Base-by-base conservation (phyloP, 2,113 vertebrate species). In the Ascaphus truei region DNA sequence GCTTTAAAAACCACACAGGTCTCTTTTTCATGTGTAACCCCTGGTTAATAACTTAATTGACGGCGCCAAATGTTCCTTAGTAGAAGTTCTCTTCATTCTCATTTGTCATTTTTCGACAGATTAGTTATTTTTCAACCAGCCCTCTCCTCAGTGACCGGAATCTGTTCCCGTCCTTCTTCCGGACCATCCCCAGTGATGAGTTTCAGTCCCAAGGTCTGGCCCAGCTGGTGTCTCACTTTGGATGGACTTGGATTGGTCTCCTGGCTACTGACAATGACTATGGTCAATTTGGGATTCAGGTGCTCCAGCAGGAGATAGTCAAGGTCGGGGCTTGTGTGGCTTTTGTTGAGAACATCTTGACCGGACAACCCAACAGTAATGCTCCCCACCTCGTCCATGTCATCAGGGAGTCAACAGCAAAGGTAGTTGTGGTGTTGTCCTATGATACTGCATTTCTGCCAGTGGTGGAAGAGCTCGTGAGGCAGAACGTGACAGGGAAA, bases 51-150 rank as follows among this genome's bases (percentile, higher is more conserved):
- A n/a, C n/a, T n/a, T n/a, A n/a, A n/a, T n/a, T n/a, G n/a, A n/a
- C n/a, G n/a, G n/a, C n/a, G n/a, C n/a, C n/a, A n/a, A n/a, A n/a
- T n/a, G n/a, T n/a, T n/a, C n/a, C 31, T 7, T 8, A 34, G 31
- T 34, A 34, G 11, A 34, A 75, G 26, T 4, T 62, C 78, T 52
- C 76, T 77, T 20, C 53, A 77, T 75, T 77, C 78, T 41, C 75
- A 75, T 26, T 16, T 4, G 27, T 67, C 5, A 52, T 62, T 34
- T 71, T 8, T n/a, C n/a, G 58, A 51, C 6, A 90, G 86, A 83
- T 90, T 16, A 90, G 88, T 41, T 84, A 87, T 74, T 90, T 80
- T 73, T 80, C 89, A 20, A 87, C 87, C 0, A 89, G 88, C 37
- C 52, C 84, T 2, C 88, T 86, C 41, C 72, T 90, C 37, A 89